Evolutionary conservation across 1,140 invertebrate genomes (phyloP).

Genomic region (Sinonovacula constricta): DNA sequence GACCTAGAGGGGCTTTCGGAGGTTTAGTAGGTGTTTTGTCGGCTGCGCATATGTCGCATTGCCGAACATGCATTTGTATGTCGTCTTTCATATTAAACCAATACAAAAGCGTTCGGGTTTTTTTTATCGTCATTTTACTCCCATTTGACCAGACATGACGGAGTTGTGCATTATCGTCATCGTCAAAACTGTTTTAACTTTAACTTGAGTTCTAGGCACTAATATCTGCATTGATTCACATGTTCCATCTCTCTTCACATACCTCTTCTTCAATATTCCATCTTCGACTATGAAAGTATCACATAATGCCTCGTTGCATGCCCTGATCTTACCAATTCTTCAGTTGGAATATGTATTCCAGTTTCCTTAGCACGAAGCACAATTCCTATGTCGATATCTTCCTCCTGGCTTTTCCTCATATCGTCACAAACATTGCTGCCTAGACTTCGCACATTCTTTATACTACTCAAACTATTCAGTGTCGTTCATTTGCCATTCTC

Average conservation of each 20-base stretch:
- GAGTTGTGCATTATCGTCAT: background rate
- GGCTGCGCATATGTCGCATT: background rate
- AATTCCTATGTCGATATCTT: no score
- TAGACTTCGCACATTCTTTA: no score
- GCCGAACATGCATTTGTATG: background rate
- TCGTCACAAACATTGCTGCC: no score
- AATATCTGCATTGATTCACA: background rate
- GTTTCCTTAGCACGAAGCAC: no score
- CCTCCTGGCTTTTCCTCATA: no score
- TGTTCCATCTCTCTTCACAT: background rate
- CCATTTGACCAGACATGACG: background rate
- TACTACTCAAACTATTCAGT: no score
- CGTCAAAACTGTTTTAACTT: no score
- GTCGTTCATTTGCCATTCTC: no score
- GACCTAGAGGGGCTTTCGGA: background rate
- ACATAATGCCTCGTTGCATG: background rate
- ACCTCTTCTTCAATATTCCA: background rate
- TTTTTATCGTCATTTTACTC: background rate
- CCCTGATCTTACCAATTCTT: no score
- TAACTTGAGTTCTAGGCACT: background rate
- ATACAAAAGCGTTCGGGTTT: background rate
- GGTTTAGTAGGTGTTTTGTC: background rate
- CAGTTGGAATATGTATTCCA: no score
- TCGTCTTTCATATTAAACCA: background rate
- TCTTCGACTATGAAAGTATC: background rate